These are phyloP conservation scores for Zosterops hypoxanthus DNA, from an alignment of 2,113 vertebrate species.

Conservation along the genomic window DNA sequence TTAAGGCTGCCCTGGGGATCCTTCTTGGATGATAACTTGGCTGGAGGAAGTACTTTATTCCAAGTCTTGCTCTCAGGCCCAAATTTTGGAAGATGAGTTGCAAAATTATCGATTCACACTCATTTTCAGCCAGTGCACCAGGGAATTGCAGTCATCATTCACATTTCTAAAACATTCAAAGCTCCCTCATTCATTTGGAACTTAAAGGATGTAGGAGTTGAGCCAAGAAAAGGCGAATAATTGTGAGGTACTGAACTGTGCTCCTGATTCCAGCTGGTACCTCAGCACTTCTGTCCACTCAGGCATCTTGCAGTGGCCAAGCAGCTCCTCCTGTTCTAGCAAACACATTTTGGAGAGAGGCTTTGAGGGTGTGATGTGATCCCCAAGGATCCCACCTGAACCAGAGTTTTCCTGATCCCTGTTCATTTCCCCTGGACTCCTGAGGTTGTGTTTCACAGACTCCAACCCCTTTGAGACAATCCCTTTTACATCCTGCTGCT, in stretches of 20 bases:
- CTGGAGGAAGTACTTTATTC: background rate
- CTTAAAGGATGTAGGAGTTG: background rate
- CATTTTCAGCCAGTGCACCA: background rate
- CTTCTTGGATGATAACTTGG: background rate
- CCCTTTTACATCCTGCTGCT: background rate
- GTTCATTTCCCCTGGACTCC: background rate
- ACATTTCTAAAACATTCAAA: background rate
- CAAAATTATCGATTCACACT: background rate
- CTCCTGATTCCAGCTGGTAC: background rate
- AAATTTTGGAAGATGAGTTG: background rate
- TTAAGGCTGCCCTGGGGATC: background rate
- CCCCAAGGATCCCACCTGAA: background rate
- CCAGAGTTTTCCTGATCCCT: background rate
- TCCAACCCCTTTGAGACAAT: background rate
- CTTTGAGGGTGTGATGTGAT: background rate
- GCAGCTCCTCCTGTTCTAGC: background rate
- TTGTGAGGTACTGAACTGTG: background rate
- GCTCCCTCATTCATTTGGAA: background rate
- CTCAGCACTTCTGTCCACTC: background rate
- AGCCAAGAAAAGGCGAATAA: background rate
- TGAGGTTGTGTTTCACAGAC: background rate
- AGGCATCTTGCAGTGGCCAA: background rate
- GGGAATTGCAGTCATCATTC: background rate
- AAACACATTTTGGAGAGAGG: background rate
- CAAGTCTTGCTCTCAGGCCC: background rate